Base-by-base conservation (phyloP, 2,113 vertebrate genomes). In the Thryonomys swinderianus region DNA sequence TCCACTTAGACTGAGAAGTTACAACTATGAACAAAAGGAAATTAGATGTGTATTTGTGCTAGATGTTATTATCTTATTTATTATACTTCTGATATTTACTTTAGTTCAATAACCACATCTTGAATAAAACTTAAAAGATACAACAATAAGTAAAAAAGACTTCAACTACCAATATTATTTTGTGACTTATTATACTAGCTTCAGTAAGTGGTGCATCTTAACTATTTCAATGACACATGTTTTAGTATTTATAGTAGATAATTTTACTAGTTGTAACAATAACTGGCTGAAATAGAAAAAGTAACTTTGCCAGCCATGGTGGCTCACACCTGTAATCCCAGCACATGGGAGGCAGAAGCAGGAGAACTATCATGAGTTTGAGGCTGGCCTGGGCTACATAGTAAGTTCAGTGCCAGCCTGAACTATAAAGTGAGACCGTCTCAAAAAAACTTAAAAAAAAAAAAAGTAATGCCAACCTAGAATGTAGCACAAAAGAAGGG, bases 41-140 rank as follows among this genome's bases (percentile, higher is more conserved):
- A 95, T 51, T 2, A 91, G 3, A 61, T 45, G 3, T 34, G 64
- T 48, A 42, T 32, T 74, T 91, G 10, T 37, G 30, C 59, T 57
- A 84, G 25, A 69, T 61, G 61, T 74, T 79, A 76, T 40, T 57
- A 40, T 61, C 55, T 79, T 83, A 86, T 18, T 59, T 48, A 87
- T 1, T 74, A 51, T 66, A 86, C 27, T 55, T n/a, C n/a, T n/a
- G 51, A 53, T 53, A 53, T 53, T 53, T 53, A 53, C 11, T 16
- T 55, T 7, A 55, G 53, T 55, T 55, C 53, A 55, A 55, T 67
- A 67, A 79, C 59, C 27, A 66, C 34, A 86, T 10, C 88, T 85
- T 74, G 30, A 14, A 64, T 27, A 92, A 93, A 95, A 86, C 34
- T 10, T 30, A 69, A 91, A 79, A 74, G n/a, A 93, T 85, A 80